Base-by-base conservation (phyloP, 2,113 vertebrate genomes). In the Forbesichthys papilliferus region DNA sequence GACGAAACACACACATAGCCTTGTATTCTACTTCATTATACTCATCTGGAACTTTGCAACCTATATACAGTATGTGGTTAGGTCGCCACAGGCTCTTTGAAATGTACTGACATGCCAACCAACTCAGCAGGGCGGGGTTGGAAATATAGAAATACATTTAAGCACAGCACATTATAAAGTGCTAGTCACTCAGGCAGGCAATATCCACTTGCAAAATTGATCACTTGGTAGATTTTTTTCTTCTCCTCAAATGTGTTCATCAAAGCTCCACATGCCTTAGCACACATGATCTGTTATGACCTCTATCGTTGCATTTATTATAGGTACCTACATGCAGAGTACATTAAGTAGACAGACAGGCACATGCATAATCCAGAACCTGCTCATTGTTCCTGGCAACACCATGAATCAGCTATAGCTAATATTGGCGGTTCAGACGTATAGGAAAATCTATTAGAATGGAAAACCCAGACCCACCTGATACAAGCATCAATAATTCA, bases 1-100 rank as follows among this genome's bases (percentile, higher is more conserved):
- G 63, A 87, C 78, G 81, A 88, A 61, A 61, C 27, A 13, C 12
- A 7, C 53, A 54, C 69, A 20, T 57, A 76, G 18, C 64, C 36
- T 51, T 57, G 61, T 61, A 59, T 27, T 59, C 59, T 58, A 71
- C 72, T 47, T 77, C 68, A 77, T 69, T 69, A 74, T 7, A 46
- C 60, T 3, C 69, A 47, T 36, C 46, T 20, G 20, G 52, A 33
- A 33, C 66, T 20, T 56, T 52, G 16, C 13, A 51, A 11, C 27
- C 46, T 27, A 27, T 27, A 27, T 27, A 27, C 27, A 27, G 27
- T 27, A 27, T 27, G 27, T 27, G 2, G 27, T 27, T 27, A 66
- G 53, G 36, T 8, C 36, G 5, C 36, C 36, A 42, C 36, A 42
- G 36, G 36, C 36, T 2, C 47, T 11, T 51, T 51, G 1, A 54